phyloP scores from a whole-genome alignment of 2,797 vertebrate genomes.

The Hafferia zeledoni region DNA sequence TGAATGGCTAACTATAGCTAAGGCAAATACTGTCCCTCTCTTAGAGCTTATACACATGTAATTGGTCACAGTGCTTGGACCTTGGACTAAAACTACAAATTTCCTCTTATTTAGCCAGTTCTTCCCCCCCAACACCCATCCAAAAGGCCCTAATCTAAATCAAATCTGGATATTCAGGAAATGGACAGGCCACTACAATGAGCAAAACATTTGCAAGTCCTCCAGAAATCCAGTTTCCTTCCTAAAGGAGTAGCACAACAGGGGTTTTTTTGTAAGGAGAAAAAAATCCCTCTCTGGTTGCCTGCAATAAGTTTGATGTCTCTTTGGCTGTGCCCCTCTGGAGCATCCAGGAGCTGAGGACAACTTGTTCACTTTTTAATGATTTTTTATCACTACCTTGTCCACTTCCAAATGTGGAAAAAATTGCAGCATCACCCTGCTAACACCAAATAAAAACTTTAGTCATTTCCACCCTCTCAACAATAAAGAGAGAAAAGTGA shows the following conservation, averaged over 20 bases:
- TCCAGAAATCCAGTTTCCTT: slow-evolving; percentile 67
- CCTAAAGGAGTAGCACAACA: slow-evolving; percentile 50
- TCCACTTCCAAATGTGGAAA: slow-evolving; percentile 60
- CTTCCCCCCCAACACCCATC: background rate
- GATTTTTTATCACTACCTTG: slow-evolving; percentile 50
- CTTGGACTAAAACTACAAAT: slow-evolving; percentile 50
- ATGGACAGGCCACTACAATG: slow-evolving; percentile 20
- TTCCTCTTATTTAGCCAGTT: slow-evolving; percentile 45
- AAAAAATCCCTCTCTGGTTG: slow-evolving; percentile 13
- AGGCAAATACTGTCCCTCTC: background rate
- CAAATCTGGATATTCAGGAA: slow-evolving; percentile 67
- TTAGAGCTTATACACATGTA: slow-evolving; percentile 4
- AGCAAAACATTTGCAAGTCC: slow-evolving; percentile 60
- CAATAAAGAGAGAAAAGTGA: slow-evolving; percentile 59
- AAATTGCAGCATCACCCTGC: slow-evolving; percentile 30
- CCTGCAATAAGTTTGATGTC: background rate
- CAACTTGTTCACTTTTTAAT: slow-evolving; percentile 29
- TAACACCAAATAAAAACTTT: slow-evolving; percentile 64
- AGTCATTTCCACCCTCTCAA: slow-evolving; percentile 58
- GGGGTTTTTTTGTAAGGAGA: slow-evolving; percentile 40
- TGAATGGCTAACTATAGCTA: background rate
- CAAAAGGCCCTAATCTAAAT: slow-evolving; percentile 55
- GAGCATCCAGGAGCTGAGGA: slow-evolving; percentile 32
- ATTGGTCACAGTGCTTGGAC: slow-evolving; percentile 41
- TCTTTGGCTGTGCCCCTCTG: slow-evolving; percentile 4